phyloP scores from a whole-genome alignment of 2,113 vertebrate species.

The Amphiprion ocellaris region DNA sequence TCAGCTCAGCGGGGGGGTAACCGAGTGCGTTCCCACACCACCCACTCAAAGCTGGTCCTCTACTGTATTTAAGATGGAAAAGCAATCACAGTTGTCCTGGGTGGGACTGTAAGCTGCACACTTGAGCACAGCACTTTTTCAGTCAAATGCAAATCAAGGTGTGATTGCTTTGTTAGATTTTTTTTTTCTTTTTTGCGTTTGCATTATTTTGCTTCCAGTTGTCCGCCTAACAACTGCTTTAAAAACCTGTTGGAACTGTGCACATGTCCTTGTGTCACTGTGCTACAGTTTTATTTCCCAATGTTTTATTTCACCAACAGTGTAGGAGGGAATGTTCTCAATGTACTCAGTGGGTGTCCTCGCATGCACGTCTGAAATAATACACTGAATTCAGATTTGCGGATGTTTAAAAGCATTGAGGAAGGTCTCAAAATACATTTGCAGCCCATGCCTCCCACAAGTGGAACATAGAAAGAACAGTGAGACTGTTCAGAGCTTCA shows the following conservation, averaged over 20 bases:
- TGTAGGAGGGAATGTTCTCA: neutral
- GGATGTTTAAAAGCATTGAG: constrained; percentile 7
- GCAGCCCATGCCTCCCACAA: neutral
- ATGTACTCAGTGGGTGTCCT: neutral
- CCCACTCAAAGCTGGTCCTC: constrained; percentile 83
- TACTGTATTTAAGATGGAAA: constrained; percentile 66
- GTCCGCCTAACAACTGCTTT: neutral
- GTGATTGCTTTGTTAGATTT: constrained; percentile 56
- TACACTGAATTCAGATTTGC: constrained; percentile 16
- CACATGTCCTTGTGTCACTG: constrained; percentile 1
- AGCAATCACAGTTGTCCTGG: constrained; percentile 53
- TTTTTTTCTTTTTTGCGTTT: neutral
- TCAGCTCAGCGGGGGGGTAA: constrained; percentile 70
- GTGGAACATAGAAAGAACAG: neutral
- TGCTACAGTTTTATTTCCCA: neutral
- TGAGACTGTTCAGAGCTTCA: neutral
- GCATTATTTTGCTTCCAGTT: neutral
- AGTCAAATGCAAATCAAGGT: constrained; percentile 54
- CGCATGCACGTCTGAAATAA: neutral
- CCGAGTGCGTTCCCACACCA: constrained; percentile 74
- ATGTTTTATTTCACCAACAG: neutral
- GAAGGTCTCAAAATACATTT: neutral
- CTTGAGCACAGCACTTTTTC: constrained; percentile 10
- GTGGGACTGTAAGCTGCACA: constrained; percentile 13
- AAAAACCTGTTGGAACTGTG: constrained; percentile 1